phyloP scores from a whole-genome alignment of 1,140 invertebrate genomes.

The Amyelois transitella region DNA sequence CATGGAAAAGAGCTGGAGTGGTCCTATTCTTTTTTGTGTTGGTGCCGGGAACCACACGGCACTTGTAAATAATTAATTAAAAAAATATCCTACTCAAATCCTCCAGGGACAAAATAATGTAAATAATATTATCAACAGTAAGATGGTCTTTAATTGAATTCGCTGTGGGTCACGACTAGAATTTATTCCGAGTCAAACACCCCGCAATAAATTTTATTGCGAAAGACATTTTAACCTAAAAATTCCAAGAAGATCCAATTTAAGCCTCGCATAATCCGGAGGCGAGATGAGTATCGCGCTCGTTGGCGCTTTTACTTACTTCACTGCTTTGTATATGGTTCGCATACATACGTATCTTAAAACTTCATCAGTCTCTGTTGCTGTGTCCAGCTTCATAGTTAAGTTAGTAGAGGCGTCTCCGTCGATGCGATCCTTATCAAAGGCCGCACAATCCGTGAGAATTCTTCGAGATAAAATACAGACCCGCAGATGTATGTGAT shows the following conservation, averaged over 20 bases:
- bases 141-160: constrained; percentile 39
- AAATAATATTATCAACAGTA: constrained; percentile 30
- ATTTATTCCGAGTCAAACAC: constrained; percentile 48
- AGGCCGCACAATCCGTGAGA: constrained; percentile 41
- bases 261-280: constrained; percentile 55
- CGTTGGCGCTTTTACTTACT: constrained; percentile 4
- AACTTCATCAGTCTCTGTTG: constrained; percentile 20
- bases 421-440: constrained; percentile 37
- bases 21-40: too few relatives aligned
- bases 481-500: constrained; percentile 34
- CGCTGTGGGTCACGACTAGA: constrained; percentile 33
- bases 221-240: constrained; percentile 53
- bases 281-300: constrained; percentile 50
- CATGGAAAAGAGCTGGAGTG: too few relatives aligned
- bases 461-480: constrained; percentile 35
- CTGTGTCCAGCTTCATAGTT: constrained; percentile 26
- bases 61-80: neutral
- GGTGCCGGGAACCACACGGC: too few relatives aligned
- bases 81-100: neutral
- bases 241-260: constrained; percentile 65
- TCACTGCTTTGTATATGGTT: constrained; percentile 2
- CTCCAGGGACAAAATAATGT: constrained; percentile 21
- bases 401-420: constrained; percentile 22
- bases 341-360: constrained; percentile 13
- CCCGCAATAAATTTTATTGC: constrained; percentile 61